These are phyloP conservation scores for Dromas ardeola DNA, from an alignment of 2,113 vertebrate species.

Conservation along the genomic window DNA sequence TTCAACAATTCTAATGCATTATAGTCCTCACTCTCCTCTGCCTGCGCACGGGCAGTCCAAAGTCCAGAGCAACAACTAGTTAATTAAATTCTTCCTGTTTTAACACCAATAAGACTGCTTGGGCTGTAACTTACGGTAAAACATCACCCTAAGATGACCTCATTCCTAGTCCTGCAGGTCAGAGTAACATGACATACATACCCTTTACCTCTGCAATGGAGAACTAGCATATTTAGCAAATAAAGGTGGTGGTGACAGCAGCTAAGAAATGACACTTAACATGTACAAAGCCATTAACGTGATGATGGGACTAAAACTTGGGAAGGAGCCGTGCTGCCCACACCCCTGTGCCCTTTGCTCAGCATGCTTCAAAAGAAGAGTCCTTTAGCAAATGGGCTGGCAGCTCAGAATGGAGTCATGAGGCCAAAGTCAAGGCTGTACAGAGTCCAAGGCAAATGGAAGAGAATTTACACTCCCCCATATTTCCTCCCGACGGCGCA, in stretches of 20 bases:
- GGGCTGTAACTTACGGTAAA: not conserved
- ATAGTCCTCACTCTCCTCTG: not conserved
- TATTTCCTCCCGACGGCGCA: not conserved
- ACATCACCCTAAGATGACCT: not conserved
- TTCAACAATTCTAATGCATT: not conserved
- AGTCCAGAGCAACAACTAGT: not conserved
- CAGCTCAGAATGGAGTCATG: slow-evolving; percentile 11
- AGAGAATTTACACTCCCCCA: slow-evolving; percentile 47
- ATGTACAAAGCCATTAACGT: slow-evolving; percentile 48
- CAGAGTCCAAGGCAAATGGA: slow-evolving; percentile 49
- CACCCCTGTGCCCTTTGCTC: not conserved
- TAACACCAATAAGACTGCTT: not conserved
- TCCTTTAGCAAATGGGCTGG: slow-evolving; percentile 27
- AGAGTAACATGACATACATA: not conserved
- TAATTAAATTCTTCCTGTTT: not conserved
- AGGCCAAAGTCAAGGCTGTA: slow-evolving; percentile 49
- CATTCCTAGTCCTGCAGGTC: not conserved
- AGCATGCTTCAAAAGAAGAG: slow-evolving; percentile 29
- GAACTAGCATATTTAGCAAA: slow-evolving; percentile 16
- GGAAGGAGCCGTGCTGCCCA: slow-evolving; percentile 9
- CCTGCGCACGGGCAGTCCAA: not conserved
- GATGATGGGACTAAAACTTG: not conserved
- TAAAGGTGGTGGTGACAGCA: slow-evolving; percentile 22
- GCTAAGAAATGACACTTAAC: not conserved
- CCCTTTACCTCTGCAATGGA: slow-evolving; percentile 10